Percentiles rank a stretch among this genome's conserved stretches.
phyloP scores from a whole-genome alignment of 64 coral and sea anemone genomes.

The Hydrozoanthus tunicans region DNA sequence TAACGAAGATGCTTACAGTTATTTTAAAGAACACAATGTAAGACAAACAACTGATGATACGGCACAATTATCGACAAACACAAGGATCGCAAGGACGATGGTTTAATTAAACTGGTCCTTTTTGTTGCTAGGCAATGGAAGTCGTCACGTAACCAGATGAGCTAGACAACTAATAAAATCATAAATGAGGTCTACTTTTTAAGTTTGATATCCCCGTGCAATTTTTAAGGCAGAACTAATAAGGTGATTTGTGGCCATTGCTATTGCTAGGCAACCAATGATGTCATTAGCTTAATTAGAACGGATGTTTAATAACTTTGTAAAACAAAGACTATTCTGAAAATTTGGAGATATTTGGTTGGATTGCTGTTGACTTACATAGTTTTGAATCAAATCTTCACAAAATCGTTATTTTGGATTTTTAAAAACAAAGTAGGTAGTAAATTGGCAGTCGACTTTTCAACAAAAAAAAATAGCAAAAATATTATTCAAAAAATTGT shows the following conservation, averaged over 20 bases:
- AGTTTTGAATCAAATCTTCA: conserved; percentile 18
- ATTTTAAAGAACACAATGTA: not conserved
- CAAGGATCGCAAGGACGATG: no score
- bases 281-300: conserved; percentile 24
- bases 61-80: no score
- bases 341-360: conserved; percentile 36
- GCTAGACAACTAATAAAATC: conserved; percentile 2
- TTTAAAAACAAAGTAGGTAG: no score
- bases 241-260: not conserved
- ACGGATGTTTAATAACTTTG: conserved; percentile 15
- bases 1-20: conserved; percentile 14
- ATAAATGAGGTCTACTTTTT: not conserved
- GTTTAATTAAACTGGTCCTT: not conserved
- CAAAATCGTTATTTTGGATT: conserved; percentile 11
- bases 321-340: conserved; percentile 20
- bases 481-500: not conserved
- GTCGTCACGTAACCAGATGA: not conserved
- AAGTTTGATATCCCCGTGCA: not conserved
- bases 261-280: conserved; percentile 13
- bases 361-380: conserved; percentile 35
- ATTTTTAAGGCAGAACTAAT: conserved; percentile 10
- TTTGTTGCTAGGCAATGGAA: not conserved
- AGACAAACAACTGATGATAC: not conserved
- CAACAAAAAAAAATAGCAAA: not conserved
- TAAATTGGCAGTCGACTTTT: not conserved